A percentile compares a stretch with the other conserved stretches of the same genome.
phyloP scores from a whole-genome alignment of 2,888 invertebrate genomes.

The Conomelus anceps region DNA sequence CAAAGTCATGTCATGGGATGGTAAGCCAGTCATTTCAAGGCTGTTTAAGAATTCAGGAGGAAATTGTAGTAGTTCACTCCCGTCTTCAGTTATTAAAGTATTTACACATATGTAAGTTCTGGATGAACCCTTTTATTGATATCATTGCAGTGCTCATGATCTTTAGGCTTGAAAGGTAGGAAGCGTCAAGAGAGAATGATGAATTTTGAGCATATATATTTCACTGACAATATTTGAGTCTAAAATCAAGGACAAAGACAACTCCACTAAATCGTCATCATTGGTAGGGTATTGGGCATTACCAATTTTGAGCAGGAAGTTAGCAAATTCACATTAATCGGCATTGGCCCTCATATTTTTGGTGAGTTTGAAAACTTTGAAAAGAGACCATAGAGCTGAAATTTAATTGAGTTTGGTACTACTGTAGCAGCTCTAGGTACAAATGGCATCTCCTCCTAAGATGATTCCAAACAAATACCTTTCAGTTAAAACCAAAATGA shows the following conservation, averaged over 20 bases:
- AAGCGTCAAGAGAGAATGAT: not conserved
- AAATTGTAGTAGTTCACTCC: not conserved
- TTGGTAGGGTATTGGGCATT: conserved; percentile 6
- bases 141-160: not conserved
- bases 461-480: too few species aligned
- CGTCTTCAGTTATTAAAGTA: not conserved
- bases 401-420: too few species aligned
- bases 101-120: not conserved
- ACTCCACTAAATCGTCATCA: too few species aligned
- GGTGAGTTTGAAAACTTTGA: conserved; percentile 17
- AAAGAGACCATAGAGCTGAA: conserved; percentile 20
- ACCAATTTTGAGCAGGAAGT: conserved; percentile 20
- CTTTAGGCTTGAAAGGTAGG: not conserved
- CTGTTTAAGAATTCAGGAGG: not conserved
- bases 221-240: not conserved
- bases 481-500: too few species aligned
- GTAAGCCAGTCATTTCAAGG: too few species aligned
- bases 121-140: not conserved
- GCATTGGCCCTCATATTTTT: conserved; percentile 23
- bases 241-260: not conserved
- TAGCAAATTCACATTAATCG: conserved; percentile 11
- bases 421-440: too few species aligned
- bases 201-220: not conserved
- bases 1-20: too few species aligned
- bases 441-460: too few species aligned